Base-by-base conservation (phyloP, 35 echinoderm and acorn worm species). In the Amphiura filiformis region DNA sequence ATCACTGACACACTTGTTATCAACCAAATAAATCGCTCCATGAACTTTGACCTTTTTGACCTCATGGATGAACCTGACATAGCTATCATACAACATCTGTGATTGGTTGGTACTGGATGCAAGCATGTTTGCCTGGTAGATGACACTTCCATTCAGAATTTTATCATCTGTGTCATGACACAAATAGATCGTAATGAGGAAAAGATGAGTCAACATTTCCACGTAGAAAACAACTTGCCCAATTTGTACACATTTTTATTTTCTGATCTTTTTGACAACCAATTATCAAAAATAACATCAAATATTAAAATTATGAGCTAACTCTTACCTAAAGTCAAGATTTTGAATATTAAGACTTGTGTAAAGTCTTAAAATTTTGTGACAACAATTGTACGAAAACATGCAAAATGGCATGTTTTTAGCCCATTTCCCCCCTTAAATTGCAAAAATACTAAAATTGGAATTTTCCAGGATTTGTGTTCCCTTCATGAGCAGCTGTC, bases 111-210 rank as follows among this genome's bases (percentile, higher is more conserved):
- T 22, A 75, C 36, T 89, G 12, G 89, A 23, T 14, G 87, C 92
- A 31, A 84, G 17, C 41, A 94, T 84, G 26, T 41, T 57, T 20
- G 83, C 87, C 49, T 94, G 82, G 64, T 90, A 94, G 14, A 89
- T 75, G 0, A 94, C 92, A 86, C 92, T 94, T 23, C 92, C 92
- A 77, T 89, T 89, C 34, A 89, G 32, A 34, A 94, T 12, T 47
- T 86, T 81, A 12, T 75, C 77, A 36, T 85, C 92, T 94, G 78
- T 18, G 33, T 26, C 4, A 79, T 37, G 57, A 31, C 42, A 47
- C 86, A 78, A 83, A 52, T 52, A 35, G n/a, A n/a, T n/a, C n/a
- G n/a, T n/a, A n/a, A n/a, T n/a, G n/a, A n/a, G n/a, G n/a, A n/a
- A n/a, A n/a, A 81, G 34, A 9, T 31, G 28, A 77, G 7, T 12